These are phyloP conservation scores for Ophion ventricosus DNA, from an alignment of 2,888 invertebrate species.

Conservation along the genomic window DNA sequence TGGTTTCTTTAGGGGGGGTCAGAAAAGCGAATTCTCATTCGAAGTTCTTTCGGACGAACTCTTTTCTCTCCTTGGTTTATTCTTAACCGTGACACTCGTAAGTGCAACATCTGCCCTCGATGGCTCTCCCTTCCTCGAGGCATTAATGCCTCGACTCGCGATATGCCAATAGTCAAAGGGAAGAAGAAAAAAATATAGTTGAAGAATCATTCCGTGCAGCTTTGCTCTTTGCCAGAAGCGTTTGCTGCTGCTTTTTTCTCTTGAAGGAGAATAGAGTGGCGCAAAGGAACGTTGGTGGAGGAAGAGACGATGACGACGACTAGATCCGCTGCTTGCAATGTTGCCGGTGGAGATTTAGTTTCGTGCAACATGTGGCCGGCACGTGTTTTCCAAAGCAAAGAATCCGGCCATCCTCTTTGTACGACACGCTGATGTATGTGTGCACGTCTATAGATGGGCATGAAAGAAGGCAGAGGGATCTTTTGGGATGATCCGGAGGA, in stretches of 20 bases:
- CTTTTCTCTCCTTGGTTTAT: slow-evolving; percentile 32
- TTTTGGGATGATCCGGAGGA: slow-evolving; percentile 66
- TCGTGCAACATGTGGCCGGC: slow-evolving; percentile 82
- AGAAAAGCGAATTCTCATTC: slow-evolving; percentile 41
- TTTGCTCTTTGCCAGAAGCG: slow-evolving; percentile 50
- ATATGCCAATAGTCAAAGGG: slow-evolving; percentile 39
- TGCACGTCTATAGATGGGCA: slow-evolving; percentile 4
- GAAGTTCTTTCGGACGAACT: slow-evolving; percentile 21
- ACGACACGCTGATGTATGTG: slow-evolving; percentile 7
- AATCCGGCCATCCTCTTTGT: slow-evolving; percentile 68
- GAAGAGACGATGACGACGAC: background rate
- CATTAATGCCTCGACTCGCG: slow-evolving; percentile 27
- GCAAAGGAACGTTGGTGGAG: slow-evolving; percentile 19
- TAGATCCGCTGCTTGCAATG: slow-evolving; percentile 35
- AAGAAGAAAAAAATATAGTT: slow-evolving; percentile 1
- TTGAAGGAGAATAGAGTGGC: slow-evolving; percentile 31
- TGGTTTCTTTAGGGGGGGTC: slow-evolving; percentile 28
- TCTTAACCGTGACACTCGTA: slow-evolving; percentile 62
- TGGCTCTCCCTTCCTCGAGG: slow-evolving; percentile 17
- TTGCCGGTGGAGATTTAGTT: slow-evolving; percentile 76
- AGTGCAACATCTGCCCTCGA: slow-evolving; percentile 74
- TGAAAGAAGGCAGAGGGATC: slow-evolving; percentile 57
- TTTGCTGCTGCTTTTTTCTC: slow-evolving; percentile 37
- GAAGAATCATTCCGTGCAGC: slow-evolving; percentile 57
- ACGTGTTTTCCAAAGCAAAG: slow-evolving; percentile 79